These are phyloP conservation scores for Pygoscelis adeliae DNA, from an alignment of 2,113 vertebrate genomes.

Conservation along the genomic window DNA sequence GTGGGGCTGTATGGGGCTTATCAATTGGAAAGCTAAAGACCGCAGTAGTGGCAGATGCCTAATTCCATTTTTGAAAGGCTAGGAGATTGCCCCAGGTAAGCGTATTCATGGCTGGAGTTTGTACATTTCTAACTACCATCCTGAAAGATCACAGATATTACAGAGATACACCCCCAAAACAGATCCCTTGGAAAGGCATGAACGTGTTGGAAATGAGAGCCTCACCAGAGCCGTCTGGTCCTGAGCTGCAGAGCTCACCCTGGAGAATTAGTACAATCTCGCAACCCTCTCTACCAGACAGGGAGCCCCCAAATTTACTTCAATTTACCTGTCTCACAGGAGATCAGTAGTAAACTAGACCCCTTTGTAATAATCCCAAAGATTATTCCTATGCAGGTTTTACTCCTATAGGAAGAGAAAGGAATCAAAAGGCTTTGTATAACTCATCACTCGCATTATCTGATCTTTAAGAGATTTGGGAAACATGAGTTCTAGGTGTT, in stretches of 20 bases:
- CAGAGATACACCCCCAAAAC: not conserved
- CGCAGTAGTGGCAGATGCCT: too few relatives aligned
- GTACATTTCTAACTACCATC: not conserved
- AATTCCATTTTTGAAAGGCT: not conserved
- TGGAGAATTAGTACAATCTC: accelerated
- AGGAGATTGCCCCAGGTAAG: not conserved
- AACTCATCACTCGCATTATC: not conserved
- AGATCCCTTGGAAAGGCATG: not conserved
- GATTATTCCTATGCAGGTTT: not conserved
- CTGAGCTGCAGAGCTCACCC: not conserved
- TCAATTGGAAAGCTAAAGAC: not conserved
- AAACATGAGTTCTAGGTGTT: not conserved
- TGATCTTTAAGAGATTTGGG: not conserved
- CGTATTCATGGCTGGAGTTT: not conserved
- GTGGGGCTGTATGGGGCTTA: too few relatives aligned
- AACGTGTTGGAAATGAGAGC: accelerated
- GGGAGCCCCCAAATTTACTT: not conserved
- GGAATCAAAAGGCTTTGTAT: not conserved
- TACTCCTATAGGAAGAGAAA: not conserved
- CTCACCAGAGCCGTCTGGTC: not conserved
- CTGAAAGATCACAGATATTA: not conserved
- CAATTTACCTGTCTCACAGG: not conserved
- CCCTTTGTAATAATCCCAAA: not conserved
- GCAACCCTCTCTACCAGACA: accelerated
- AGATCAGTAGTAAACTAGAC: not conserved